Conservation (phyloP, 2,113 vertebrate species). For the Pristiophorus japonicus region DNA sequence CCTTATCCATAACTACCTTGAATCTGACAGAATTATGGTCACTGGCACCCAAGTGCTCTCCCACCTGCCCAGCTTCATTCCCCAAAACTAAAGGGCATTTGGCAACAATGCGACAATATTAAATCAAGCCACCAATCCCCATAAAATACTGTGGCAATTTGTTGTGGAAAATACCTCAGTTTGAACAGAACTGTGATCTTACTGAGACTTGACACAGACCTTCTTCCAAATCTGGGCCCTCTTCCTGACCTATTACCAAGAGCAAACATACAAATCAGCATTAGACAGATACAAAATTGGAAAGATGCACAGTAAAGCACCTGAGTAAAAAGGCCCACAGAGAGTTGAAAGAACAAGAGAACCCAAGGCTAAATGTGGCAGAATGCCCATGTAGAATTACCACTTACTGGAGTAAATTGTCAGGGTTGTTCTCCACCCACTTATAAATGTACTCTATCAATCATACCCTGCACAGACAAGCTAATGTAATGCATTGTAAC, state of each 20-base stretch:
- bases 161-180: background rate
- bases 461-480: background rate
- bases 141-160: background rate
- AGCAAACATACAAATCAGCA: background rate
- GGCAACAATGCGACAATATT: background rate
- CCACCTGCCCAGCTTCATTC: no score
- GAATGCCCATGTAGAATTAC: constrained; percentile 19
- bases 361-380: constrained; percentile 29
- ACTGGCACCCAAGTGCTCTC: no score
- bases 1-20: no score
- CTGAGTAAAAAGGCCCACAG: constrained; percentile 4
- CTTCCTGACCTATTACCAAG: background rate
- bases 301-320: constrained; percentile 25
- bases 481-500: background rate
- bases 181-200: background rate
- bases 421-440: constrained; percentile 15
- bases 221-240: background rate
- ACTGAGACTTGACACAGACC: background rate
- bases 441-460: constrained; percentile 1
- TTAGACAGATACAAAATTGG: background rate
- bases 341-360: constrained; percentile 4
- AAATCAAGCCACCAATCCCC: background rate
- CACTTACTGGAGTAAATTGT: background rate
- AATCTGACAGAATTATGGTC: no score
- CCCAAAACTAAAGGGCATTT: no score